These are phyloP conservation scores for Cantharis rustica DNA, from an alignment of 2,888 invertebrate genomes.

Conservation along the genomic window DNA sequence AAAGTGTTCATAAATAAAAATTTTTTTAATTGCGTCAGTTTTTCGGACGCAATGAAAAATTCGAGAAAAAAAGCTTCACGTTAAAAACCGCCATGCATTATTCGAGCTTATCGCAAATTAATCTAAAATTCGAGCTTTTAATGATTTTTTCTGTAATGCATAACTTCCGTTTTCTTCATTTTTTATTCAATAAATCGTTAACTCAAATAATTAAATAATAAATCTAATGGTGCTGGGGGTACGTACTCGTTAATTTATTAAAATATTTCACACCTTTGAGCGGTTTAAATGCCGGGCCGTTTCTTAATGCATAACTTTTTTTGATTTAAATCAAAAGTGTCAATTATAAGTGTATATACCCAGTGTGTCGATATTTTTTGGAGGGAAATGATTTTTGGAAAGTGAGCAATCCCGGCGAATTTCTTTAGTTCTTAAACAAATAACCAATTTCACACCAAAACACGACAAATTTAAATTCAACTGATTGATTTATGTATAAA, in stretches of 20 bases:
- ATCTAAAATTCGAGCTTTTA: background rate
- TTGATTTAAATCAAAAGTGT: background rate
- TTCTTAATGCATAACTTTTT: background rate
- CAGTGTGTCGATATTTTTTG: background rate
- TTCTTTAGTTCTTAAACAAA: conserved; percentile 9
- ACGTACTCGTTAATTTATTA: background rate
- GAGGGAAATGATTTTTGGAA: background rate
- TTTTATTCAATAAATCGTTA: background rate
- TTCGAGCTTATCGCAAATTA: background rate
- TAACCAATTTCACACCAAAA: conserved; percentile 21
- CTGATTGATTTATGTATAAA: conserved; percentile 31
- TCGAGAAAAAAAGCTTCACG: background rate
- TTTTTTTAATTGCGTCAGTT: background rate
- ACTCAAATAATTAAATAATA: background rate
- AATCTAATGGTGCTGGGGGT: background rate
- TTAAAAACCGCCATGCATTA: background rate
- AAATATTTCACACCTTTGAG: background rate
- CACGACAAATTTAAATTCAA: conserved; percentile 20
- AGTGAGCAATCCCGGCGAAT: background rate
- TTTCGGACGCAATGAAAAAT: background rate
- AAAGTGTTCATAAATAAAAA: background rate
- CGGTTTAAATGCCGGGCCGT: background rate
- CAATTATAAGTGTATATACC: background rate
- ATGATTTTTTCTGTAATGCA: background rate
- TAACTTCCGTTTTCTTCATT: background rate